These are phyloP conservation scores for Agapetus fuscipes DNA, from an alignment of 2,888 invertebrate genomes.

Conservation along the genomic window DNA sequence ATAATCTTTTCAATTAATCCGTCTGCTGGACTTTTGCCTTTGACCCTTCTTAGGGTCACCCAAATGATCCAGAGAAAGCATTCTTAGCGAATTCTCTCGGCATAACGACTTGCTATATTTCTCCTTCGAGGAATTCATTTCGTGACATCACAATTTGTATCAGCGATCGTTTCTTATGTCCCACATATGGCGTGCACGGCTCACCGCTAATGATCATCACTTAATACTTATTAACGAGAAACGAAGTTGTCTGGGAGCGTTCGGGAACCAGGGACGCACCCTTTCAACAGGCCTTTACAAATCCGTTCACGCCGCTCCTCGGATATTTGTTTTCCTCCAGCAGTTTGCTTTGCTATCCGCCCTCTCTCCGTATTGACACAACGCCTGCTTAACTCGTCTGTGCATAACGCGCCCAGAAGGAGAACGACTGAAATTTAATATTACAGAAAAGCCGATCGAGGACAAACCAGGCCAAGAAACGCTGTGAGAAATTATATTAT, in stretches of 20 bases:
- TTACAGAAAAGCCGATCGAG: slow-evolving; percentile 4
- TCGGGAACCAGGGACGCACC: not conserved
- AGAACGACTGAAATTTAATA: slow-evolving; percentile 10
- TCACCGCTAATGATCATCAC: too few relatives aligned
- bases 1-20: too few relatives aligned
- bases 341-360: not conserved
- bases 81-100: too few relatives aligned
- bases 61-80: too few relatives aligned
- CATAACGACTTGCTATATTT: too few relatives aligned
- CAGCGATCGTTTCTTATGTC: too few relatives aligned
- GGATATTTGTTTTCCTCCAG: not conserved
- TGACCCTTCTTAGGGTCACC: too few relatives aligned
- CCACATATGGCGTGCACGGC: too few relatives aligned
- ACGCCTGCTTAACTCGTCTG: too few relatives aligned
- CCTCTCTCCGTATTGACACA: not conserved
- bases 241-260: not conserved
- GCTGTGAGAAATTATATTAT: slow-evolving; percentile 10
- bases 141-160: too few relatives aligned
- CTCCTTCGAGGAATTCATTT: too few relatives aligned
- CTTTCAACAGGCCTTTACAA: not conserved
- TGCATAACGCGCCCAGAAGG: slow-evolving; percentile 1
- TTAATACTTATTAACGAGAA: not conserved
- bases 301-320: not conserved
- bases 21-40: too few relatives aligned
- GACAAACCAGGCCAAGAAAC: not conserved